Percentiles rank a stretch among this genome's conserved stretches.
Conservation (phyloP, 1,140 invertebrate genomes). For the Zaprionus ghesquierei region DNA sequence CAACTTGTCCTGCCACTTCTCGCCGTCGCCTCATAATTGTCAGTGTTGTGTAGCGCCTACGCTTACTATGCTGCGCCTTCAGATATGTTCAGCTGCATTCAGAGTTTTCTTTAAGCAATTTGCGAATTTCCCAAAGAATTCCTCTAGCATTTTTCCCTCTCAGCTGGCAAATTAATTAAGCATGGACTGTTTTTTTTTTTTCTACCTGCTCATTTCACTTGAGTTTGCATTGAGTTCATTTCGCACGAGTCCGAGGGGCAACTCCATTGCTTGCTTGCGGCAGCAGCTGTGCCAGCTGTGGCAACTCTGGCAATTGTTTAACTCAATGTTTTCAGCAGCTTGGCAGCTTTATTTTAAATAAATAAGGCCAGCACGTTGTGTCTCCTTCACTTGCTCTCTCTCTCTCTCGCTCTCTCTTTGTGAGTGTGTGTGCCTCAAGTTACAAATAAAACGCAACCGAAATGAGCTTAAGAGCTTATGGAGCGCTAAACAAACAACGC, state of each 20-base stretch:
- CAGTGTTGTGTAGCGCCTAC: neutral
- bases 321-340: slow-evolving; percentile 67
- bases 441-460: slow-evolving; percentile 80
- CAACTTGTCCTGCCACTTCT: neutral
- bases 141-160: neutral
- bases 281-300: slow-evolving; percentile 38
- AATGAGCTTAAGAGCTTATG: slow-evolving; percentile 80
- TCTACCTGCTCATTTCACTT: slow-evolving; percentile 6
- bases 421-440: slow-evolving; percentile 59
- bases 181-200: neutral
- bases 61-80: neutral
- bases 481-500: slow-evolving; percentile 77
- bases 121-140: neutral
- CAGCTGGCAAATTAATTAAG: neutral
- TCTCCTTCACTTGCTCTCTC: neutral
- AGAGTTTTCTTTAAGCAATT: no score
- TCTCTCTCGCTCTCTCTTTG: neutral
- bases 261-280: slow-evolving; percentile 31
- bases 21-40: neutral
- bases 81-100: neutral
- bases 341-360: slow-evolving; percentile 75
- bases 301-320: slow-evolving; percentile 62
- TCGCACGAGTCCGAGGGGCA: slow-evolving; percentile 4
- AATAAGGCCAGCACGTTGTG: slow-evolving; percentile 48
- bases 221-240: slow-evolving; percentile 16